These are phyloP conservation scores for Syrphus vitripennis DNA, from an alignment of 2,888 invertebrate genomes.

Conservation along the genomic window DNA sequence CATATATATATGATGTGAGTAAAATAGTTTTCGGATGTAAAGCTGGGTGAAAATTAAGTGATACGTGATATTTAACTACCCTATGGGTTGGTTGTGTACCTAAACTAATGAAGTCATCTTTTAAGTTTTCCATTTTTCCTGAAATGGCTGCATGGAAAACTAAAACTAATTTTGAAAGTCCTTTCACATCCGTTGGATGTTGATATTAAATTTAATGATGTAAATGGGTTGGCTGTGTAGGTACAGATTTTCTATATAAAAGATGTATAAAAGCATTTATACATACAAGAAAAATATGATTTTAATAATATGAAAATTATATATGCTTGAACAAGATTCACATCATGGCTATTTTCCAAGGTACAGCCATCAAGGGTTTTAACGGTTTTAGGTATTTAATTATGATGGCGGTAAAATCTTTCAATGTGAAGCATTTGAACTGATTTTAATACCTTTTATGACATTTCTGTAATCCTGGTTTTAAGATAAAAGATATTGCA, in stretches of 20 bases:
- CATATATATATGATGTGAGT: background rate
- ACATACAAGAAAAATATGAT: background rate
- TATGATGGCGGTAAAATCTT: too few species aligned
- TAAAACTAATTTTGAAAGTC: background rate
- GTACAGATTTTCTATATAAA: background rate
- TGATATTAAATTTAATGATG: background rate
- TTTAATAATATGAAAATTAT: background rate
- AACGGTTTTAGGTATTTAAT: too few species aligned
- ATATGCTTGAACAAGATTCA: background rate
- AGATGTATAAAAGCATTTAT: background rate
- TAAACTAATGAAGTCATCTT: conserved; percentile 55
- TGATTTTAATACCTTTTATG: too few species aligned
- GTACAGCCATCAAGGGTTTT: too few species aligned
- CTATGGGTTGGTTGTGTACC: conserved; percentile 21
- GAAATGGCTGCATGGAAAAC: background rate
- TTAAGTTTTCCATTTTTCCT: background rate
- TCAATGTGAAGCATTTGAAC: too few species aligned
- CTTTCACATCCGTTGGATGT: background rate
- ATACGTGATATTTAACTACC: background rate
- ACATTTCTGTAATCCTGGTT: too few species aligned
- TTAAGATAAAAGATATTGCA: too few species aligned
- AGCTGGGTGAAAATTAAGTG: background rate
- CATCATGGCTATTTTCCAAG: background rate
- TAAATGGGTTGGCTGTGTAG: background rate
- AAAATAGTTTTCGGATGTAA: background rate